A percentile compares a stretch with the other conserved stretches of the same genome.
Evolutionary conservation across 2,797 vertebrate genomes (phyloP).

Genomic region (Ataeniobius toweri): DNA sequence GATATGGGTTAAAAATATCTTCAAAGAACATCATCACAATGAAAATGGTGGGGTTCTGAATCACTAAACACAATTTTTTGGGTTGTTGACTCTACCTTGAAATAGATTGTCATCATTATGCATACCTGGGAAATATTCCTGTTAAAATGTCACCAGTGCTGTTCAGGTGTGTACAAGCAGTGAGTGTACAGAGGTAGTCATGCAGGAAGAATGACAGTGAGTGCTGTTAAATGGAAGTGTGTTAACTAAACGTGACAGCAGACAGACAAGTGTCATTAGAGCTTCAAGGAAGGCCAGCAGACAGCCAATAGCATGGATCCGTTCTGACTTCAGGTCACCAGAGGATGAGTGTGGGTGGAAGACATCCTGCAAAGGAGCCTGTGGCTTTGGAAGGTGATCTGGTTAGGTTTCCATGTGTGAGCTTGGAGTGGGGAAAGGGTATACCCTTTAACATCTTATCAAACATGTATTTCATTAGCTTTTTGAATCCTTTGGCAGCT

Average conservation of each 20-base stretch:
- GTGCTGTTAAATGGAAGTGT: conserved; percentile 16
- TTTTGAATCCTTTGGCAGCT: conserved; percentile 65
- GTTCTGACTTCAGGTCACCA: conserved; percentile 16
- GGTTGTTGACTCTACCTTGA: background rate
- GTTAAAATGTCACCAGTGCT: background rate
- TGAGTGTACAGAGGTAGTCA: background rate
- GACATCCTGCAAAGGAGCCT: conserved; percentile 43
- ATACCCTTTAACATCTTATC: conserved; percentile 59
- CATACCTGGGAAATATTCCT: background rate
- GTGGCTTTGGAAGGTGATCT: conserved; percentile 45
- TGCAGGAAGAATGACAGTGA: background rate
- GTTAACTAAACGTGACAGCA: conserved; percentile 35
- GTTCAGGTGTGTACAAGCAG: background rate
- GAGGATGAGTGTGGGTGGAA: conserved; percentile 41
- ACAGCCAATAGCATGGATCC: conserved; percentile 25
- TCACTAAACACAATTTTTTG: background rate
- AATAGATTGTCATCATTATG: background rate
- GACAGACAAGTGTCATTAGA: conserved; percentile 50
- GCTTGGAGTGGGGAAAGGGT: conserved; percentile 11
- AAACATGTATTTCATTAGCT: conserved; percentile 73
- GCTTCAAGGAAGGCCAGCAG: conserved; percentile 37
- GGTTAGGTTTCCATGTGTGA: conserved; percentile 34
- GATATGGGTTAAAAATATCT: background rate
- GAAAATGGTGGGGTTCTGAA: background rate
- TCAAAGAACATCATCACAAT: background rate